These are phyloP conservation scores for Olivierus martensii DNA, from an alignment of 1,140 invertebrate genomes.

Conservation along the genomic window DNA sequence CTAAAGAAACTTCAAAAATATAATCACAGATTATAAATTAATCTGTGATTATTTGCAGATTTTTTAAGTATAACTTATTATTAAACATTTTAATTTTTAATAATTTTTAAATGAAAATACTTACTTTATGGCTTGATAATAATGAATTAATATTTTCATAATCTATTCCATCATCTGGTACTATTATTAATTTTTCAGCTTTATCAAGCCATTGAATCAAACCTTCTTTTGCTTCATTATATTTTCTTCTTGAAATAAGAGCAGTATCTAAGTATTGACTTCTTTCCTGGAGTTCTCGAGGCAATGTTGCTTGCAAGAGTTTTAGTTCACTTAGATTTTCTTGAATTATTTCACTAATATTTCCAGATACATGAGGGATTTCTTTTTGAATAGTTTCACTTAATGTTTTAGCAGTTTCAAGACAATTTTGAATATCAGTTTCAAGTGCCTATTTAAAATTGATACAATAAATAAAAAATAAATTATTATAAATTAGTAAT, in stretches of 20 bases:
- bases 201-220: slow-evolving; percentile 57
- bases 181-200: slow-evolving; percentile 57
- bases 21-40: too few relatives aligned
- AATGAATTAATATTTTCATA: slow-evolving; percentile 69
- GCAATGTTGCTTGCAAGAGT: slow-evolving; percentile 56
- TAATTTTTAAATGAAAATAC: neutral
- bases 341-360: slow-evolving; percentile 31
- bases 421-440: too few relatives aligned
- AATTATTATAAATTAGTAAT: too few relatives aligned
- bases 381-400: too few relatives aligned
- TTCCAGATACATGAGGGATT: too few relatives aligned
- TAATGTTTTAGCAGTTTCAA: too few relatives aligned
- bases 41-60: too few relatives aligned
- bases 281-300: slow-evolving; percentile 60
- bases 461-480: too few relatives aligned
- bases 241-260: slow-evolving; percentile 5
- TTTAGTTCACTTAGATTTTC: slow-evolving; percentile 71
- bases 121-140: slow-evolving; percentile 66
- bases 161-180: slow-evolving; percentile 67
- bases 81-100: too few relatives aligned
- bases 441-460: too few relatives aligned
- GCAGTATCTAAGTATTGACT: slow-evolving; percentile 26
- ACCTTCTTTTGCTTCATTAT: neutral
- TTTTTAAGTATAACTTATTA: too few relatives aligned
- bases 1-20: too few relatives aligned